These are phyloP conservation scores for Poeciliopsis prolifica DNA, from an alignment of 2,113 vertebrate species.

Conservation along the genomic window DNA sequence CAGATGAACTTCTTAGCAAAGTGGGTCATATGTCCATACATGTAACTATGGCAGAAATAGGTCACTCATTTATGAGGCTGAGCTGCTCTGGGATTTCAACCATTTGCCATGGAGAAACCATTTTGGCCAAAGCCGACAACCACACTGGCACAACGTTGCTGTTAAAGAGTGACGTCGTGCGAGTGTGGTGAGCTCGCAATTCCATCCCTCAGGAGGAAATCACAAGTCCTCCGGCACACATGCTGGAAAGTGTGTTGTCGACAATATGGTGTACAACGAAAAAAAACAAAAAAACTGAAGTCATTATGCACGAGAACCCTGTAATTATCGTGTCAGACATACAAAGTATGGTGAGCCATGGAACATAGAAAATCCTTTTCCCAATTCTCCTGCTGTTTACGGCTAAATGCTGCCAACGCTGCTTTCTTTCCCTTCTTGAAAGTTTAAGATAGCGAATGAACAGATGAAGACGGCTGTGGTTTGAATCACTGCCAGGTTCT, in stretches of 20 bases:
- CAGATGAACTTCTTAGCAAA: slow-evolving; percentile 18
- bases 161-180: slow-evolving; percentile 55
- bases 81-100: slow-evolving; percentile 62
- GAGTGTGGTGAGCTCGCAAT: slow-evolving; percentile 53
- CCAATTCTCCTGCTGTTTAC: slow-evolving; percentile 8
- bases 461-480: not conserved
- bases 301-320: slow-evolving; percentile 45
- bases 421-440: not conserved
- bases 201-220: slow-evolving; percentile 61
- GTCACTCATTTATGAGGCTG: slow-evolving; percentile 46
- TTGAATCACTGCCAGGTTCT: not conserved
- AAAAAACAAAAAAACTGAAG: slow-evolving; percentile 8
- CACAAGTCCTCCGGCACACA: slow-evolving; percentile 40
- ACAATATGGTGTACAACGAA: slow-evolving; percentile 49
- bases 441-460: too few species aligned
- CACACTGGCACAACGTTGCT: slow-evolving; percentile 54
- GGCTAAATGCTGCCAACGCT: slow-evolving; percentile 20
- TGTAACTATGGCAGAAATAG: slow-evolving; percentile 45
- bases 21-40: not conserved
- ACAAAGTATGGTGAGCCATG: slow-evolving; percentile 35
- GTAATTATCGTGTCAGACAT: slow-evolving; percentile 49
- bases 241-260: slow-evolving; percentile 71
- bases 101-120: slow-evolving; percentile 68
- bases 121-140: slow-evolving; percentile 64
- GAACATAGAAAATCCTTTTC: slow-evolving; percentile 34